Conservation (phyloP, 2,113 vertebrate species). For the Urocolius indicus region DNA sequence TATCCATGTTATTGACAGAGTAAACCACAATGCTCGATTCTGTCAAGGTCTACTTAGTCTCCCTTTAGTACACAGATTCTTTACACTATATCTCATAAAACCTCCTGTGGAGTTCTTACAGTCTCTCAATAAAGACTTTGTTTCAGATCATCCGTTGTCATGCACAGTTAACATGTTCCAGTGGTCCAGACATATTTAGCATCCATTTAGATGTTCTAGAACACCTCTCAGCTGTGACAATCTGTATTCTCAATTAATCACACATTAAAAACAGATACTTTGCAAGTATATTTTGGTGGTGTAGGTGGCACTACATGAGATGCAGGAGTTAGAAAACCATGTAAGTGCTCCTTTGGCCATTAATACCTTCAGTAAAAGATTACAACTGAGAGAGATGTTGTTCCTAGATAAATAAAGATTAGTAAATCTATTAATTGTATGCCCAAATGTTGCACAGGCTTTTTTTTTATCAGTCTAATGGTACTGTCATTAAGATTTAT, state of each 20-base stretch:
- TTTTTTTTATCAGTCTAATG: conserved; percentile 7
- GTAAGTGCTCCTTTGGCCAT: neutral
- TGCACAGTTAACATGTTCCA: neutral
- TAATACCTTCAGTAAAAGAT: conserved; percentile 7
- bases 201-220: neutral
- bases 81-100: neutral
- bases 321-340: neutral
- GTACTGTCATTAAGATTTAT: conserved; percentile 15
- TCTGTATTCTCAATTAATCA: neutral
- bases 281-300: neutral
- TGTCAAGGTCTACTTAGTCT: neutral
- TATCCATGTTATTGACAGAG: neutral
- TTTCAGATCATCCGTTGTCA: neutral
- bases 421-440: neutral
- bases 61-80: neutral
- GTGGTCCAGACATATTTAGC: neutral
- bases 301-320: neutral
- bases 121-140: neutral
- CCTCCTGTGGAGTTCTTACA: neutral
- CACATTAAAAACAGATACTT: neutral
- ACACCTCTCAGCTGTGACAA: neutral
- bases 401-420: neutral
- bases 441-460: neutral
- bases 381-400: neutral
- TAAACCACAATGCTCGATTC: neutral